Base-by-base conservation (phyloP, 1,140 invertebrate genomes). In the Trachymyrmex septentrionalis region DNA sequence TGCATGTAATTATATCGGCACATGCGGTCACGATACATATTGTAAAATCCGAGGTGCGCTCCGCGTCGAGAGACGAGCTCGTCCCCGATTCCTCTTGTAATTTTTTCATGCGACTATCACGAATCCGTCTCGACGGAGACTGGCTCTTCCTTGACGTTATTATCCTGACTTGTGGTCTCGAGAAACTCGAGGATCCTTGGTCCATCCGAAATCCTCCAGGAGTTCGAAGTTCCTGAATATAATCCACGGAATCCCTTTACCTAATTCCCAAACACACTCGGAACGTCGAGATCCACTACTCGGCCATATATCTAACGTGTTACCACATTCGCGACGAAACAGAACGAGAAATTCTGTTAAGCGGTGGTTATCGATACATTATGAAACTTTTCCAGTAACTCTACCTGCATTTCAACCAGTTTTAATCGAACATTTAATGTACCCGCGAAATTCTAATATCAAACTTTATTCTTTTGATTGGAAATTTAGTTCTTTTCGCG, bases 161-260 rank as follows among this genome's bases (percentile, higher is more conserved):
- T 76, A 78, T 85, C 30, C 73, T 67, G 63, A 78, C 72, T 85
- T 85, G 63, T 76, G 75, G 59, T 85, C 63, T n/a, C 61, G 34
- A 78, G 82, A 34, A 85, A 85, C 73, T 85, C 48, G 73, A 66
- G 73, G 21, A 78, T 64, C 59, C 73, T 85, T 61, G 48, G 61
- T 78, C 30, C 38, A 50, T 61, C 80, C 73, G 50, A 85, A 78
- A 85, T 85, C 82, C 82, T 85, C 82, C 59, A 66, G 73, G 30
- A 85, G 73, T 73, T 85, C 73, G n/a, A 78, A 85, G 73, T 85
- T 85, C 61, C 24, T n/a, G 61, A 85, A 85, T 85, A 85, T 85
- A 85, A 85, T 85, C 82, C 63, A 78, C 48, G 73, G 73, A 85
- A 85, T 85, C 82, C 61, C 82, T 85, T 85, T 85, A 85, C 73